These are phyloP conservation scores for Macropus fuliginosus DNA, from an alignment of 2,797 vertebrate genomes.

Conservation along the genomic window DNA sequence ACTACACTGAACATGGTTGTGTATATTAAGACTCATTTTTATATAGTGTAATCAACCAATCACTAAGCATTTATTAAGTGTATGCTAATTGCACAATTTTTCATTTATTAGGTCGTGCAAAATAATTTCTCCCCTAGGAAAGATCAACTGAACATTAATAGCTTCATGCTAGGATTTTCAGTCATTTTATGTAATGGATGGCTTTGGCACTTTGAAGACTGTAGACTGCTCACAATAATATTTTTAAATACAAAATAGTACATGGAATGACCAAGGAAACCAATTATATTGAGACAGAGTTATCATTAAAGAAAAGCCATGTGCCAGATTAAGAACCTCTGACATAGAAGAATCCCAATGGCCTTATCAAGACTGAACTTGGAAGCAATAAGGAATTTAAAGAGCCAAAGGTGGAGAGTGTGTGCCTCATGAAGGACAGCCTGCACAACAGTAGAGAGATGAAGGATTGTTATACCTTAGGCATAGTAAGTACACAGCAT, in stretches of 20 bases:
- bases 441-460: not conserved
- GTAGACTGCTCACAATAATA: not conserved
- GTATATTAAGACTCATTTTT: slow-evolving; percentile 32
- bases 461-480: not conserved
- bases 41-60: not conserved
- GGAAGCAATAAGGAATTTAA: not conserved
- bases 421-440: not conserved
- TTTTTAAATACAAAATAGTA: not conserved
- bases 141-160: not conserved
- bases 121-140: not conserved
- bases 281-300: not conserved
- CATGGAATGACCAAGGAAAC: not conserved
- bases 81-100: not conserved
- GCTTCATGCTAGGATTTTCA: not conserved
- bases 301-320: not conserved
- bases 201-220: not conserved
- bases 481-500: not conserved
- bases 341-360: not conserved
- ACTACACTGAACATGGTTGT: slow-evolving; percentile 21
- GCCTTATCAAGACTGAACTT: not conserved
- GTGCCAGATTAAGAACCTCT: not conserved
- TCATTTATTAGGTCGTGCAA: not conserved
- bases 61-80: not conserved
- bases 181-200: not conserved
- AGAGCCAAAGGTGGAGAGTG: not conserved